phyloP scores from a whole-genome alignment of 2,888 invertebrate species.

The Leptopilina syphax region DNA sequence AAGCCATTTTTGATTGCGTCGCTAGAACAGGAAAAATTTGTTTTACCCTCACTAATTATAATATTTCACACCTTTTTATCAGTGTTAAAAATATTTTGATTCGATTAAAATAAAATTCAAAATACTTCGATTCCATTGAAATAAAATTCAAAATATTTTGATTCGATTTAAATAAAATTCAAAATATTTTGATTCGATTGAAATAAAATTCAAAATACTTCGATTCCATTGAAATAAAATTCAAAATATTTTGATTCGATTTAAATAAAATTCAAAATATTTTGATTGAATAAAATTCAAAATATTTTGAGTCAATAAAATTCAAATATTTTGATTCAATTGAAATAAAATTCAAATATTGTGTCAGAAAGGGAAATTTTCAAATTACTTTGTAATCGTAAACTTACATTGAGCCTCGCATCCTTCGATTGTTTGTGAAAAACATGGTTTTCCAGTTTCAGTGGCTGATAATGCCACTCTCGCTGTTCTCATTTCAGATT shows the following conservation, averaged over 20 bases:
- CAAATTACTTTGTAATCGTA: background rate
- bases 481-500: conserved; percentile 58
- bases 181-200: too few species aligned
- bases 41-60: conserved; percentile 53
- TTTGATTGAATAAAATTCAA: too few species aligned
- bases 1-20: conserved; percentile 74
- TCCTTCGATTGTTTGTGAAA: conserved; percentile 87
- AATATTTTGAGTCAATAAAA: too few species aligned
- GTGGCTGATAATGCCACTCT: conserved; percentile 65
- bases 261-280: too few species aligned
- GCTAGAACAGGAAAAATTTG: conserved; percentile 75
- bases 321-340: background rate
- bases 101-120: background rate
- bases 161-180: background rate
- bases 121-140: background rate
- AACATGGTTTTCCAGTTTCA: conserved; percentile 82
- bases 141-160: too few species aligned
- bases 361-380: background rate
- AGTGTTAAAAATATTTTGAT: background rate
- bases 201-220: too few species aligned
- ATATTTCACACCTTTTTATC: background rate
- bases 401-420: conserved; percentile 89
- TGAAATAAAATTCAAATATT: background rate
- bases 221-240: background rate
- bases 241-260: background rate